Base-by-base conservation (phyloP, 2,797 vertebrate genomes). In the Valencia hispanica region DNA sequence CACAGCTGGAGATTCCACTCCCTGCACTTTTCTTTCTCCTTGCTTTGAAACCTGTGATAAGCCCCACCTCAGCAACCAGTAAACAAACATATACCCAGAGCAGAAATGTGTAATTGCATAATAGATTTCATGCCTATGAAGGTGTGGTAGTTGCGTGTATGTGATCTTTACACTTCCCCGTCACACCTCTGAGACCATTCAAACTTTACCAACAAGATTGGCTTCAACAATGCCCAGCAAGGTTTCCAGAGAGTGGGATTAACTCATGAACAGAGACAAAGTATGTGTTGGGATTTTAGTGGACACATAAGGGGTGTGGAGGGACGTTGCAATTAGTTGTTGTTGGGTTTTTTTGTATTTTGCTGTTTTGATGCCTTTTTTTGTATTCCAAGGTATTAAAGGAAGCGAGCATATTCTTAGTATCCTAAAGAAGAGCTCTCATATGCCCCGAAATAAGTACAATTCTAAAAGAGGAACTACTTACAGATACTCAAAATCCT, bases 51-150 rank as follows among this genome's bases (percentile, higher is more conserved):
- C 68, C 7, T 0, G 0, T 78, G 51, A 78, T 30, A 69, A 34
- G 82, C 84, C 77, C 89, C 87, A 78, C 92, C 89, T 86, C 45
- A 34, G 20, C n/a, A 69, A 41, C 4, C 27, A 20, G 36, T 74
- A 53, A 73, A 15, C 80, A 25, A 6, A 69, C 25, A 9, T 36
- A 65, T 20, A 71, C 20, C 41, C 51, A n/a, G 22, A 32, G 45
- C 0, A 0, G 39, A 53, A 51, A 63, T 36, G 10, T 12, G 34
- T 3, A 0, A 70, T 84, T 81, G 41, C 71, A 22, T 84, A 89
- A 91, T 18, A 59, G 32, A 68, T 27, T 17, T 34, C 41, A 47
- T 51, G 45, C 1, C 41, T 53, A 14, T 48, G 36, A 39, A 61
- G 70, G 41, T 69, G 71, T n/a, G 59, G 27, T 25, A 41, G 59